Evolutionary conservation across 1,140 invertebrate genomes (phyloP).

Genomic region (Lasioglossum albipes): DNA sequence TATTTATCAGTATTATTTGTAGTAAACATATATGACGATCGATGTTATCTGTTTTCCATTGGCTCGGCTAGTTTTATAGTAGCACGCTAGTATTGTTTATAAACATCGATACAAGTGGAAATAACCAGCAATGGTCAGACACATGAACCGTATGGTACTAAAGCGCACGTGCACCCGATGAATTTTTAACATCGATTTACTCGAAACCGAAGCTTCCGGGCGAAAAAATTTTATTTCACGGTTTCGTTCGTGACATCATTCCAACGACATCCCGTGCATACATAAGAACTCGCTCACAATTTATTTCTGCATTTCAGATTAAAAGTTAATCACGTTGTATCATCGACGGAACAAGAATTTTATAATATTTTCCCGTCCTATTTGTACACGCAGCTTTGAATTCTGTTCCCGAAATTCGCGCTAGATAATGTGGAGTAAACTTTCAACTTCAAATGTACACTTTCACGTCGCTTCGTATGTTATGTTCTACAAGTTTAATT

Average conservation of each 20-base stretch:
- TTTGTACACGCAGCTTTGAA: too few species aligned
- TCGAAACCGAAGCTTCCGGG: background rate
- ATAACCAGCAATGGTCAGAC: background rate
- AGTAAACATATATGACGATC: too few species aligned
- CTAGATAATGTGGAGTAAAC: too few species aligned
- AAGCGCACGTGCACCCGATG: background rate
- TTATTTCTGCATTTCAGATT: background rate
- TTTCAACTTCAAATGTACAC: too few species aligned
- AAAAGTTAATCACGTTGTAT: background rate
- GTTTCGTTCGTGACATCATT: background rate
- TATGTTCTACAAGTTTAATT: too few species aligned
- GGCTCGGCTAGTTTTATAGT: background rate
- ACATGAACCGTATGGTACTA: background rate
- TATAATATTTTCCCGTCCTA: too few species aligned
- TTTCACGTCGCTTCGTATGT: too few species aligned
- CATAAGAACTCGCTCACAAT: background rate
- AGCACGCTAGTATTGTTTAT: background rate
- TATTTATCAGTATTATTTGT: too few species aligned
- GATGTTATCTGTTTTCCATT: too few species aligned
- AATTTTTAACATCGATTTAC: conserved; percentile 6
- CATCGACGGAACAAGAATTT: background rate
- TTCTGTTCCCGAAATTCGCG: too few species aligned
- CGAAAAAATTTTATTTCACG: conserved; percentile 2
- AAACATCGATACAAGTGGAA: background rate
- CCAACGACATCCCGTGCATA: too few species aligned